Conservation (phyloP, 2,888 invertebrate genomes). For the Rhingia rostrata region DNA sequence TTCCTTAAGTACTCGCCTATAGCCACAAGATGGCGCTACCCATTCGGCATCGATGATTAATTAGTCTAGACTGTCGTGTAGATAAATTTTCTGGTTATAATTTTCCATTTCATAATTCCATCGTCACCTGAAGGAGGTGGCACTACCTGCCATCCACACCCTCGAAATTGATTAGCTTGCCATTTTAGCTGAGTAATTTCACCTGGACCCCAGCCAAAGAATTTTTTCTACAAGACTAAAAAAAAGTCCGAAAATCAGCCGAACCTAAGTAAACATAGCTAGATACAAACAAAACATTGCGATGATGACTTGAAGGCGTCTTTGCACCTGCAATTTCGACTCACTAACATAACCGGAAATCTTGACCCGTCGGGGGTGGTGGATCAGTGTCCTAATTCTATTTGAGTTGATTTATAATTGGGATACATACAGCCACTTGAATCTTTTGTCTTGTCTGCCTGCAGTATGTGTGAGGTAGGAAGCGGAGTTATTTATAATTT, state of each 20-base stretch:
- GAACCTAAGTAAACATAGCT: neutral
- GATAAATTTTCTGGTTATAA: neutral
- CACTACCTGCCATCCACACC: neutral
- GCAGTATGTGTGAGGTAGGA: too few relatives aligned
- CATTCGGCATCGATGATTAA: neutral
- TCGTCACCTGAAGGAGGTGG: slow-evolving; percentile 36
- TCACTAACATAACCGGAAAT: slow-evolving; percentile 51
- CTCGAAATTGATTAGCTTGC: slow-evolving; percentile 32
- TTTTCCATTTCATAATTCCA: slow-evolving; percentile 55
- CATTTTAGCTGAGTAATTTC: slow-evolving; percentile 48
- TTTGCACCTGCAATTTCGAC: slow-evolving; percentile 60
- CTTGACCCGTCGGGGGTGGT: slow-evolving; percentile 48
- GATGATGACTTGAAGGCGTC: slow-evolving; percentile 26
- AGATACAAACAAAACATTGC: neutral
- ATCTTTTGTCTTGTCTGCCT: slow-evolving; percentile 44
- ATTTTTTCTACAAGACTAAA: slow-evolving; percentile 43
- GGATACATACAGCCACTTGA: neutral
- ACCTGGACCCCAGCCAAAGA: slow-evolving; percentile 50
- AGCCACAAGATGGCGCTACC: neutral
- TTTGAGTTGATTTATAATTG: slow-evolving; percentile 59
- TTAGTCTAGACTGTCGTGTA: neutral
- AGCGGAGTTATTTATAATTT: slow-evolving; percentile 28
- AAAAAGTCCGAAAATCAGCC: slow-evolving; percentile 21
- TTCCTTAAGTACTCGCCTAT: too few relatives aligned
- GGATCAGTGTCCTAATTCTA: slow-evolving; percentile 57